These are phyloP conservation scores for Apomyelois bistriatella DNA, from an alignment of 2,888 invertebrate species.

Conservation along the genomic window DNA sequence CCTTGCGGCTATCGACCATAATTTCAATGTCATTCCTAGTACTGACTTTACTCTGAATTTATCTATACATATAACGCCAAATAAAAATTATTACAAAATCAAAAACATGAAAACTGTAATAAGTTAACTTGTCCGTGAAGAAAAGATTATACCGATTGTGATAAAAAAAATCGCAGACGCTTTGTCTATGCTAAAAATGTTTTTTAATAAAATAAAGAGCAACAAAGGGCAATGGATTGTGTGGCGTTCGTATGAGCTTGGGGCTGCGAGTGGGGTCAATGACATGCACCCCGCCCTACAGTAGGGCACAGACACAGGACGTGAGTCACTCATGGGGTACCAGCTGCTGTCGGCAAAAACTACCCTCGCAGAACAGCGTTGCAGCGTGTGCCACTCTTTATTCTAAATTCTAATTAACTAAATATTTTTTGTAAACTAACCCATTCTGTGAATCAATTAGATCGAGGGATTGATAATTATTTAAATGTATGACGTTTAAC, in stretches of 20 bases:
- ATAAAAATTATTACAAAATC: background rate
- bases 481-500: background rate
- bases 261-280: constrained; percentile 75
- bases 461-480: background rate
- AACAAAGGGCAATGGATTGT: constrained; percentile 71
- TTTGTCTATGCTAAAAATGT: constrained; percentile 51
- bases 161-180: constrained; percentile 44
- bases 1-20: constrained; percentile 56
- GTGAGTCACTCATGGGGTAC: constrained; percentile 75
- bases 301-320: constrained; percentile 71
- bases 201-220: constrained; percentile 59
- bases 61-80: background rate
- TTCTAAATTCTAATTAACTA: constrained; percentile 41
- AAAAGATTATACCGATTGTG: constrained; percentile 46
- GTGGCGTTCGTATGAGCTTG: constrained; percentile 59
- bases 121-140: constrained; percentile 49
- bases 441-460: constrained; percentile 17
- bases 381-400: constrained; percentile 36
- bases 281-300: constrained; percentile 74
- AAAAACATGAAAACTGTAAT: too few species aligned
- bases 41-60: constrained; percentile 12
- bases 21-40: constrained; percentile 46
- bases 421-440: constrained; percentile 29
- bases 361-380: constrained; percentile 56
- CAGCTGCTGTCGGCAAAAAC: constrained; percentile 76